Conservation (phyloP, 2,888 invertebrate genomes). For the Lithodes maja region DNA sequence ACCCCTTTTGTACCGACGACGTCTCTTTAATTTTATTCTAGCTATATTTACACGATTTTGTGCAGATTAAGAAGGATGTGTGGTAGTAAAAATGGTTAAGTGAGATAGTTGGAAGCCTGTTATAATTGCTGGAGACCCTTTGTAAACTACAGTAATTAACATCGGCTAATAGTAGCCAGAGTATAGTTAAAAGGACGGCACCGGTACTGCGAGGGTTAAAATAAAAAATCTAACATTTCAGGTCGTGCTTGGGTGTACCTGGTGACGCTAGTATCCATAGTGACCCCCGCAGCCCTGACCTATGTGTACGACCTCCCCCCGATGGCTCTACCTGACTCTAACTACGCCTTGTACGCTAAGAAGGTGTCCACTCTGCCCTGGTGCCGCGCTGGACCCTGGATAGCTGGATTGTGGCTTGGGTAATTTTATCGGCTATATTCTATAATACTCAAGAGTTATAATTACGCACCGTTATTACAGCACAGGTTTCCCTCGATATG, state of each 20-base stretch:
- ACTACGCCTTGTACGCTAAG: background rate
- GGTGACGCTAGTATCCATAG: slow-evolving; percentile 4
- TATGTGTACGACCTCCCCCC: slow-evolving; percentile 30
- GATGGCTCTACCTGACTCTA: background rate
- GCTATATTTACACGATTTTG: no score
- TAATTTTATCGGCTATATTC: background rate
- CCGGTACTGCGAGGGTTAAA: background rate
- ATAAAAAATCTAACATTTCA: background rate
- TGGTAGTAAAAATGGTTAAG: no score
- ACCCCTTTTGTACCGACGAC: no score
- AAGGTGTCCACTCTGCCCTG: background rate
- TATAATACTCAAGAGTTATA: no score
- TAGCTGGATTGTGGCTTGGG: background rate
- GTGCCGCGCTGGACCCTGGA: background rate
- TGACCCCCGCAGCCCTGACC: slow-evolving; percentile 32
- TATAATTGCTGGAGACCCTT: no score
- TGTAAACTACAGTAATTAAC: no score
- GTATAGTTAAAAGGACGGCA: background rate
- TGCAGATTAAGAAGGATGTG: no score
- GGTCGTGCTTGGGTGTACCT: slow-evolving; percentile 24
- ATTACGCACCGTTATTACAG: no score
- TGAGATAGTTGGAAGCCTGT: no score
- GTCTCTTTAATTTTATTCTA: no score
- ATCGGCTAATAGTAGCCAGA: no score
- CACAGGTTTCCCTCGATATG: no score